A percentile compares a stretch with the other conserved stretches of the same genome.
Conservation (phyloP, 1,140 invertebrate species). For the Homarus americanus region DNA sequence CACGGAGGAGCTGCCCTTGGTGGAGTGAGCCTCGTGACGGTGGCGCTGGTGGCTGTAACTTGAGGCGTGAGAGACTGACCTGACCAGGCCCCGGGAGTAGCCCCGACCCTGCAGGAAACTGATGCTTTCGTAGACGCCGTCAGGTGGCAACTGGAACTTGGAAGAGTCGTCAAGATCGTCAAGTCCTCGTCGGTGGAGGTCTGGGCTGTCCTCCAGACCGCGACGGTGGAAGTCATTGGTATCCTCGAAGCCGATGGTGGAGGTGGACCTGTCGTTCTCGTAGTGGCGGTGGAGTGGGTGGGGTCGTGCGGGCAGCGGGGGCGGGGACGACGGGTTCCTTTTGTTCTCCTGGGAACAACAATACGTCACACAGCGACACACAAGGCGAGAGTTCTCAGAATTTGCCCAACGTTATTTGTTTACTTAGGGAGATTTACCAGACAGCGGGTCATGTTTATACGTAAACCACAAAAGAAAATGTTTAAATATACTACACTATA, state of each 20-base stretch:
- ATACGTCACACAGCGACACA: too few species aligned
- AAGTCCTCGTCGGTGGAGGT: constrained; percentile 23
- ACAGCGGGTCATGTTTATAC: too few species aligned
- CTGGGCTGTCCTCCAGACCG: constrained; percentile 1
- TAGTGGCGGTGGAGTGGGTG: constrained; percentile 25
- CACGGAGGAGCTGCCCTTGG: not conserved
- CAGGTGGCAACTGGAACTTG: constrained; percentile 53
- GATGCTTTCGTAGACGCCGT: constrained; percentile 60
- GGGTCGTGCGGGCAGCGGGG: constrained; percentile 28
- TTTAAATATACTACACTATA: too few species aligned
- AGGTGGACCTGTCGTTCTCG: constrained; percentile 2
- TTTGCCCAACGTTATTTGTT: too few species aligned
- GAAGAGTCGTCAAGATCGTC: constrained; percentile 24
- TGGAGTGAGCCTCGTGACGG: not conserved
- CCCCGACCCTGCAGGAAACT: not conserved
- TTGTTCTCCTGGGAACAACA: too few species aligned
- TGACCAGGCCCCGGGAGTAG: not conserved
- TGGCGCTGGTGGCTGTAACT: too few species aligned
- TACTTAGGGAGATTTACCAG: too few species aligned
- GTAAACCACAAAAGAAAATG: too few species aligned
- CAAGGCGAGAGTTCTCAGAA: too few species aligned
- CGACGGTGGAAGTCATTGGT: constrained; percentile 26
- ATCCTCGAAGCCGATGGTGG: constrained; percentile 35
- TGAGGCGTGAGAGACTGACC: not conserved
- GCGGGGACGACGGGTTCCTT: not conserved